These are phyloP conservation scores for Eupithecia tripunctaria DNA, from an alignment of 2,888 invertebrate species.

Conservation along the genomic window DNA sequence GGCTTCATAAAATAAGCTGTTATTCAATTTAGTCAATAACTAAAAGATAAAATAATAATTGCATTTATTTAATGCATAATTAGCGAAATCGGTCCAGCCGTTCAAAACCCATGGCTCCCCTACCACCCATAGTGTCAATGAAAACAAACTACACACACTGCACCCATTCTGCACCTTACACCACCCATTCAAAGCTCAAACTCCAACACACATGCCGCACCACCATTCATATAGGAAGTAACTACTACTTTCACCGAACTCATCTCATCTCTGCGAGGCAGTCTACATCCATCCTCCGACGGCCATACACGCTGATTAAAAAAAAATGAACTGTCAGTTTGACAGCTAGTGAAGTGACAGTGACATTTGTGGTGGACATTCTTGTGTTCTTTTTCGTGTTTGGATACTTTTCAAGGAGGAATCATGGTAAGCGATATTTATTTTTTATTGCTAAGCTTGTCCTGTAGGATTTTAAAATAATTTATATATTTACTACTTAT, in stretches of 20 bases:
- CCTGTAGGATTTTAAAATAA: not conserved
- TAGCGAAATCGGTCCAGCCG: too few species aligned
- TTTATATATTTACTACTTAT: too few species aligned
- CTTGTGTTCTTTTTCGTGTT: conserved; percentile 46
- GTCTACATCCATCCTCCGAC: conserved; percentile 9
- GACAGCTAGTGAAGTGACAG: conserved; percentile 51
- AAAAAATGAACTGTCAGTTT: conserved; percentile 52
- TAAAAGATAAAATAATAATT: too few species aligned
- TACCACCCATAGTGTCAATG: conserved; percentile 41
- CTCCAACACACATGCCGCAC: not conserved
- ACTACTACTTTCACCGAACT: conserved; percentile 29
- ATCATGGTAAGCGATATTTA: conserved; percentile 48
- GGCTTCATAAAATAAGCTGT: too few species aligned
- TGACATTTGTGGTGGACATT: conserved; percentile 45
- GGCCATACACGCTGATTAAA: conserved; percentile 47
- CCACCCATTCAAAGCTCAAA: not conserved
- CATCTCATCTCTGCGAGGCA: conserved; percentile 44
- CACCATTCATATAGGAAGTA: conserved; percentile 6
- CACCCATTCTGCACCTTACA: conserved; percentile 21
- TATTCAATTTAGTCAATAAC: too few species aligned
- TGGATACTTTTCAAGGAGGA: conserved; percentile 49
- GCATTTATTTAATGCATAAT: too few species aligned
- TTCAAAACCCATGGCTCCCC: conserved; percentile 30
- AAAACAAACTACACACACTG: conserved; percentile 26
- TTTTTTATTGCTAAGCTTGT: not conserved